Conservation (phyloP, 2,113 vertebrate species). For the Engystomops pustulosus region DNA sequence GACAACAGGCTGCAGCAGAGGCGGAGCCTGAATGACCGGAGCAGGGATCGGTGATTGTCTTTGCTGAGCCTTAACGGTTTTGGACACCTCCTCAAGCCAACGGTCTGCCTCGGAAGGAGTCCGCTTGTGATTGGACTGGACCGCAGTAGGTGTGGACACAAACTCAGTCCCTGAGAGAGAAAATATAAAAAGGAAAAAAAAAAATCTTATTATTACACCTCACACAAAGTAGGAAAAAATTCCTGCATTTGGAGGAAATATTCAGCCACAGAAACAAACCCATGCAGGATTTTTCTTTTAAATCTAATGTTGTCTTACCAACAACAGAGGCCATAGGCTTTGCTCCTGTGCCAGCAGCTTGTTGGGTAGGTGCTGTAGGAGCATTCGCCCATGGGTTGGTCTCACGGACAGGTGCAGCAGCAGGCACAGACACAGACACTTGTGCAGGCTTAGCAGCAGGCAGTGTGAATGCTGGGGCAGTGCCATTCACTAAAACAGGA, state of each 20-base stretch:
- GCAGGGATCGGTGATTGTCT: conserved; percentile 62
- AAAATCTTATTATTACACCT: neutral
- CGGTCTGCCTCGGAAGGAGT: conserved; percentile 96
- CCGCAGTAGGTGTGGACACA: conserved; percentile 68
- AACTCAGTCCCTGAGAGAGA: conserved; percentile 70
- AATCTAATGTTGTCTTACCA: conserved; percentile 79
- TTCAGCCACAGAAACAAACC: neutral
- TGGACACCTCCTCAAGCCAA: conserved; percentile 96
- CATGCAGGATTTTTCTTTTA: neutral
- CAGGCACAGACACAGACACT: conserved; percentile 80
- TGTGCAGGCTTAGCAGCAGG: conserved; percentile 80
- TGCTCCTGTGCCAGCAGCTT: conserved; percentile 26
- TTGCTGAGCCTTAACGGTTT: conserved; percentile 84
- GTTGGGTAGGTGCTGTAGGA: conserved; percentile 73
- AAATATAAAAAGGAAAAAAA: conserved; percentile 37
- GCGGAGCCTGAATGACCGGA: conserved; percentile 68
- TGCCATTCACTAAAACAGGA: conserved; percentile 92
- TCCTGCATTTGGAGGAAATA: neutral
- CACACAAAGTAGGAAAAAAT: too few relatives aligned
- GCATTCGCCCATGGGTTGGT: conserved; percentile 97
- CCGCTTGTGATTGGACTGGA: conserved; percentile 82
- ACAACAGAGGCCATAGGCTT: conserved; percentile 64
- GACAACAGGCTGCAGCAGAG: conserved; percentile 69
- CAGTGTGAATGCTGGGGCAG: conserved; percentile 82
- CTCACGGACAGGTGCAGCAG: conserved; percentile 90